These are phyloP conservation scores for Lordiphosa collinella DNA, from an alignment of 1,140 invertebrate genomes.

Conservation along the genomic window DNA sequence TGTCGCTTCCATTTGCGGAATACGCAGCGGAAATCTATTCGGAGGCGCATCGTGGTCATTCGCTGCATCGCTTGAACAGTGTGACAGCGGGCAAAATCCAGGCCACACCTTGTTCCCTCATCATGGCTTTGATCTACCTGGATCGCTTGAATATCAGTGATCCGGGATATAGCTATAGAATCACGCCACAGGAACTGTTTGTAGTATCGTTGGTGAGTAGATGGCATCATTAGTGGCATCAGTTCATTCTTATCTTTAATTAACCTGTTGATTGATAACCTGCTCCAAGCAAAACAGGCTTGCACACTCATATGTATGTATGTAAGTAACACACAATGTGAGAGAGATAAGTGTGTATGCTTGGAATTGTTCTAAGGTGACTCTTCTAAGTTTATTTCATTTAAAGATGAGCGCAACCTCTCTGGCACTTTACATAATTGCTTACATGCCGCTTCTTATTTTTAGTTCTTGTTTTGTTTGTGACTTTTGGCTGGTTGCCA, in stretches of 20 bases:
- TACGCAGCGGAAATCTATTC: conserved; percentile 91
- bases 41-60: conserved; percentile 84
- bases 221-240: background rate
- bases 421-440: no score
- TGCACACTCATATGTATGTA: conserved; percentile 1
- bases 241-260: background rate
- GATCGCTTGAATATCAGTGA: conserved; percentile 90
- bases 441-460: background rate
- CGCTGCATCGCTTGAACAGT: conserved; percentile 89
- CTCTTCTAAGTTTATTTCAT: background rate
- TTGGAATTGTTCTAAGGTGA: background rate
- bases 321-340: background rate
- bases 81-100: conserved; percentile 90
- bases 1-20: conserved; percentile 81
- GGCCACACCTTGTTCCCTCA: conserved; percentile 91
- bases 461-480: background rate
- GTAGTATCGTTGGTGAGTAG: conserved; percentile 91
- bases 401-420: background rate
- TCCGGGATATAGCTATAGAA: conserved; percentile 89
- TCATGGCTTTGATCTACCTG: conserved; percentile 91
- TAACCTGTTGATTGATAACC: conserved; percentile 61
- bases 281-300: conserved; percentile 5
- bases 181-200: conserved; percentile 93
- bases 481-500: conserved; percentile 3
- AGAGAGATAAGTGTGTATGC: background rate